phyloP scores from a whole-genome alignment of 1,140 invertebrate genomes.

The Antheraea pernyi region DNA sequence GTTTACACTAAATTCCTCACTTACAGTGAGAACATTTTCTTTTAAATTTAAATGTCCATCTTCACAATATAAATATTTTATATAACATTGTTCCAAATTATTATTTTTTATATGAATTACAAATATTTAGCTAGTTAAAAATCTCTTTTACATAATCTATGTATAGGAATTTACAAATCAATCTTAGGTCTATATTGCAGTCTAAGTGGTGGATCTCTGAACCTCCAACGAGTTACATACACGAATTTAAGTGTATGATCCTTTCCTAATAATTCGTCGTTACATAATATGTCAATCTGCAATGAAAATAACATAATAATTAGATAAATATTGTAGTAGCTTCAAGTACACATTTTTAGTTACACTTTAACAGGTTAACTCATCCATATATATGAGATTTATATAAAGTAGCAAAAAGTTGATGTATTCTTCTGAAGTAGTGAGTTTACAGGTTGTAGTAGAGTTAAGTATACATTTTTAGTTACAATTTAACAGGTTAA shows the following conservation, averaged over 20 bases:
- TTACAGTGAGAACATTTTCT: background rate
- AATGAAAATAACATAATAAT: conserved; percentile 40
- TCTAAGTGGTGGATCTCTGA: conserved; percentile 92
- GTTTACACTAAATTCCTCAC: background rate
- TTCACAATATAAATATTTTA: background rate
- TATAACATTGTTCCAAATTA: background rate
- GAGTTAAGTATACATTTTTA: too few species aligned
- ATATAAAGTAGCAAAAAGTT: too few species aligned
- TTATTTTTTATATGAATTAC: background rate
- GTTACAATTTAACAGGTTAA: too few species aligned
- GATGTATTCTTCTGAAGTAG: too few species aligned
- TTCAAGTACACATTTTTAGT: too few species aligned
- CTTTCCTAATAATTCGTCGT: conserved; percentile 98
- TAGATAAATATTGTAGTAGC: background rate
- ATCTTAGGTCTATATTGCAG: conserved; percentile 91
- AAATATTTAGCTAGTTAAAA: conserved; percentile 12
- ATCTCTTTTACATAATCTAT: background rate
- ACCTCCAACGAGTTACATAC: conserved; percentile 97
- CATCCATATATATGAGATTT: too few species aligned
- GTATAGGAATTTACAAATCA: conserved; percentile 75
- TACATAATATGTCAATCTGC: conserved; percentile 98
- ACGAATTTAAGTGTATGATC: conserved; percentile 99
- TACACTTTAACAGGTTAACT: too few species aligned
- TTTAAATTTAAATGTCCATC: background rate
- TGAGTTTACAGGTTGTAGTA: too few species aligned